A percentile compares a stretch with the other conserved stretches of the same genome.
These are phyloP conservation scores for Chirona hameri DNA, from an alignment of 2,888 invertebrate genomes.

Conservation along the genomic window DNA sequence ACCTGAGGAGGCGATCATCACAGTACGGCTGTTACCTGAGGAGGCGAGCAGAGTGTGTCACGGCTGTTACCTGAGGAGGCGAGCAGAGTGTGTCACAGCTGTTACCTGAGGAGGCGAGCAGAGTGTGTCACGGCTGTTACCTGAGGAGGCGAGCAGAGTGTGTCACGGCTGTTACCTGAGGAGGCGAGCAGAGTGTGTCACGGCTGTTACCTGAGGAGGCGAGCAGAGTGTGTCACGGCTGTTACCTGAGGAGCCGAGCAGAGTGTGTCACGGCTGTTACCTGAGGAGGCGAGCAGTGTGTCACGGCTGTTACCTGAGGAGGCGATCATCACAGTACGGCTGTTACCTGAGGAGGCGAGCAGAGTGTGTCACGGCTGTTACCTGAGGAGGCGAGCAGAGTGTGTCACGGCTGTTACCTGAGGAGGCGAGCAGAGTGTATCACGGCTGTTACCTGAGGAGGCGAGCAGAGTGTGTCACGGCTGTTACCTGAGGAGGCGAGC, in stretches of 20 bases:
- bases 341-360: conserved; percentile 57
- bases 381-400: conserved; percentile 47
- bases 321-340: conserved; percentile 97
- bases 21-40: conserved; percentile 79
- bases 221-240: too few species aligned
- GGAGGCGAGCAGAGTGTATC: too few species aligned
- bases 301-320: conserved; percentile 48
- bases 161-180: too few species aligned
- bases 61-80: conserved; percentile 67
- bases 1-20: conserved; percentile 95
- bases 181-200: too few species aligned
- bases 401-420: too few species aligned
- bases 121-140: conserved; percentile 84
- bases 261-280: conserved; percentile 84
- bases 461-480: too few species aligned
- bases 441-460: conserved; percentile 67
- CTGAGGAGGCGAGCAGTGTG: conserved; percentile 44
- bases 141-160: conserved; percentile 44
- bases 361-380: conserved; percentile 62
- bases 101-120: too few species aligned
- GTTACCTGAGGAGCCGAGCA: too few species aligned
- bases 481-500: too few species aligned
- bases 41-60: conserved; percentile 30
- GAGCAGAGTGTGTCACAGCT: too few species aligned
- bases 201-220: conserved; percentile 67